A percentile compares a stretch with the other conserved stretches of the same genome.
phyloP scores from a whole-genome alignment of 2,888 invertebrate genomes.

The Epirrita christyi region DNA sequence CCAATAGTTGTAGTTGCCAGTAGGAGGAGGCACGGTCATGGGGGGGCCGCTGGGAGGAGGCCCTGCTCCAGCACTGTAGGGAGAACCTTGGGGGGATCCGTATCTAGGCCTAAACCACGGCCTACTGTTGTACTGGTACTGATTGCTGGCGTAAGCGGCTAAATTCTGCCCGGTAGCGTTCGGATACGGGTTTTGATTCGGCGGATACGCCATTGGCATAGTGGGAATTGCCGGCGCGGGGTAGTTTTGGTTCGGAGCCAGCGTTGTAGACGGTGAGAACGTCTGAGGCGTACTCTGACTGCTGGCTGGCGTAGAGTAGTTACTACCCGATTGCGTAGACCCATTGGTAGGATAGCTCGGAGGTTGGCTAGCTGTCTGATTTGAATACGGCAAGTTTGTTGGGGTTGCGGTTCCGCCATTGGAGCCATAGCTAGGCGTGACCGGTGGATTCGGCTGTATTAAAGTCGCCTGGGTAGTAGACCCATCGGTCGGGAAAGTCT shows the following conservation, averaged over 20 bases:
- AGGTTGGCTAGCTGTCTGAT: slow-evolving; percentile 58
- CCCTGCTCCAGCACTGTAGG: slow-evolving; percentile 71
- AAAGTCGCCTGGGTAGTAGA: slow-evolving; percentile 59
- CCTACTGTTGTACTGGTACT: slow-evolving; percentile 74
- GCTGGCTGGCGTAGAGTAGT: slow-evolving; percentile 55
- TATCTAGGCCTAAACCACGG: slow-evolving; percentile 78
- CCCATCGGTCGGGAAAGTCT: slow-evolving; percentile 61
- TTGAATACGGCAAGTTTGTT: slow-evolving; percentile 45
- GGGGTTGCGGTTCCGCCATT: slow-evolving; percentile 50
- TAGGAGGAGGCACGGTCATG: slow-evolving; percentile 74
- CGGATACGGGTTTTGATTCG: slow-evolving; percentile 74
- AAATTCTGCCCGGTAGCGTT: slow-evolving; percentile 78
- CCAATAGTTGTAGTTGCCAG: slow-evolving; percentile 77
- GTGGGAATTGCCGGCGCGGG: slow-evolving; percentile 57
- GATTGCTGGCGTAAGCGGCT: slow-evolving; percentile 77
- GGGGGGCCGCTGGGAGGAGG: slow-evolving; percentile 75
- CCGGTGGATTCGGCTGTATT: slow-evolving; percentile 56
- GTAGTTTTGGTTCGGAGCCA: slow-evolving; percentile 69
- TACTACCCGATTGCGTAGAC: slow-evolving; percentile 55
- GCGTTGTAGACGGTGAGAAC: slow-evolving; percentile 73
- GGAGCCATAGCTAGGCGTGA: slow-evolving; percentile 58
- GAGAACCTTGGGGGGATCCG: slow-evolving; percentile 74
- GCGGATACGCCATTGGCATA: slow-evolving; percentile 68
- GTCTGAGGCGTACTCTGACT: slow-evolving; percentile 64
- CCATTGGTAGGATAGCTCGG: slow-evolving; percentile 65